phyloP scores from a whole-genome alignment of 2,888 invertebrate genomes.

The Synergus umbraculus region DNA sequence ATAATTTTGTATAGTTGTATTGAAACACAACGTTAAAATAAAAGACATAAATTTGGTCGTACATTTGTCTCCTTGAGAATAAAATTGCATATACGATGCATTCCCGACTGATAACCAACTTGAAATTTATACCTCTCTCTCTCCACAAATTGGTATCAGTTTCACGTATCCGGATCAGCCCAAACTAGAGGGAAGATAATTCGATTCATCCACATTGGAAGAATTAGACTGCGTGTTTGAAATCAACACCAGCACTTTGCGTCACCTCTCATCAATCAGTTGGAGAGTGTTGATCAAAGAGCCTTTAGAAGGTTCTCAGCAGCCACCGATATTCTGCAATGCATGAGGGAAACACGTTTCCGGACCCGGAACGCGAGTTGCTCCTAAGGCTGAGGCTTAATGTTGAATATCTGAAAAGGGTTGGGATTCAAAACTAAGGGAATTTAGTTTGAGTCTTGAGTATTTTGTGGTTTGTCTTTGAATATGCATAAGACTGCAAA shows the following conservation, averaged over 20 bases:
- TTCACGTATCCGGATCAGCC: neutral
- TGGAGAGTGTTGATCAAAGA: neutral
- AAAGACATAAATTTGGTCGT: no score
- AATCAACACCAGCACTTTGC: constrained; percentile 7
- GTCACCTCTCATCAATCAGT: neutral
- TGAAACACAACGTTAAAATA: no score
- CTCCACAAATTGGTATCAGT: neutral
- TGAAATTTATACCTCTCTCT: neutral
- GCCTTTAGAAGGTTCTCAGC: no score
- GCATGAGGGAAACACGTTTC: neutral
- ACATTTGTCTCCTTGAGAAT: no score
- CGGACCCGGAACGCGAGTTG: neutral
- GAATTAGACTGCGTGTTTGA: constrained; percentile 10
- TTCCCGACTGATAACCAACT: neutral
- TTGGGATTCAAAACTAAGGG: neutral
- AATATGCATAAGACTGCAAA: neutral
- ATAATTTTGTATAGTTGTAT: no score
- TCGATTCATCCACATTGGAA: neutral
- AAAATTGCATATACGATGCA: no score
- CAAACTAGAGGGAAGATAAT: constrained; percentile 1
- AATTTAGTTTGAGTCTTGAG: neutral
- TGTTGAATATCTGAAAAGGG: constrained; percentile 14
- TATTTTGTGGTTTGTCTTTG: constrained; percentile 4
- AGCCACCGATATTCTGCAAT: neutral
- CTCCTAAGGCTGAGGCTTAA: neutral